A percentile compares a stretch with the other conserved stretches of the same genome.
phyloP scores from a whole-genome alignment of 1,140 invertebrate genomes.

The Aphis gossypii region DNA sequence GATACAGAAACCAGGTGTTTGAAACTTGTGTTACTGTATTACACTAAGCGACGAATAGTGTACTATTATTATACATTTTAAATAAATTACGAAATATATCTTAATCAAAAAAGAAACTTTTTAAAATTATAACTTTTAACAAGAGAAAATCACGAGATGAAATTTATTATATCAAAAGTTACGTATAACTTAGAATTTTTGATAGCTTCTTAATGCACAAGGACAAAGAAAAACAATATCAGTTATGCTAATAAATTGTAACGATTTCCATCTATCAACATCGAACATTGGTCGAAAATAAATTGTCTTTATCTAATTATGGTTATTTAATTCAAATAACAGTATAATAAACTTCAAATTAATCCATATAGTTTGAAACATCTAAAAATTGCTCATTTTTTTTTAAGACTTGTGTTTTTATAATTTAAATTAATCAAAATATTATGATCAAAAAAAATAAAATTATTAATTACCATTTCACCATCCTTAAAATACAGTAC shows the following conservation, averaged over 20 bases:
- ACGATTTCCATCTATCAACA: no score
- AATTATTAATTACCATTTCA: not conserved
- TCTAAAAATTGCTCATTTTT: not conserved
- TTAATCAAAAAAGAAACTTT: not conserved
- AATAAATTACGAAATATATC: not conserved
- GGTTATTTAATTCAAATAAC: not conserved
- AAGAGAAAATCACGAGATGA: not conserved
- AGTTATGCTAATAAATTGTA: no score
- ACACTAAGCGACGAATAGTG: no score
- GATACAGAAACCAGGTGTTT: not conserved
- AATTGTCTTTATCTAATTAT: not conserved
- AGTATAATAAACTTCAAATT: not conserved
- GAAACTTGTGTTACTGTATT: not conserved
- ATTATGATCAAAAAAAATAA: not conserved
- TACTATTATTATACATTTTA: not conserved
- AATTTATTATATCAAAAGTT: not conserved
- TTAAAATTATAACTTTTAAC: not conserved
- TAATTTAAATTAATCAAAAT: not conserved
- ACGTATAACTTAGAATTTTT: not conserved
- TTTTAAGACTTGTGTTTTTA: not conserved
- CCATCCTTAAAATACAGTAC: not conserved
- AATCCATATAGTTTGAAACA: not conserved
- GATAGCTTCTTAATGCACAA: not conserved
- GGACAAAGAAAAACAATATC: not conserved
- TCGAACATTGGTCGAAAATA: not conserved